Conservation (phyloP, 2,113 vertebrate species). For the Corydoras maculifer region DNA sequence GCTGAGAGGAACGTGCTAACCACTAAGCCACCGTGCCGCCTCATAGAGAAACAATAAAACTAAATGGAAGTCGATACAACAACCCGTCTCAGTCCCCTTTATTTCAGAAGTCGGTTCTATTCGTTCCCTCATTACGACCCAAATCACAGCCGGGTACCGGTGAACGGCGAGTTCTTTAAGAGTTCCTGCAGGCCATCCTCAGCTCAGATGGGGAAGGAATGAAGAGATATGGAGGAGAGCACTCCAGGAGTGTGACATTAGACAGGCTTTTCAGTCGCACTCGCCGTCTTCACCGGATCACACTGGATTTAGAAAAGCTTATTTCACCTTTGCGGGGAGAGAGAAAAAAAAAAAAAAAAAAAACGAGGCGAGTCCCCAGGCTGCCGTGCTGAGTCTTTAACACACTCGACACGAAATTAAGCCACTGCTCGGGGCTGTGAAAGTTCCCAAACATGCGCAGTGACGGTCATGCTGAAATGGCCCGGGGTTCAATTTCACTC, state of each 20-base stretch:
- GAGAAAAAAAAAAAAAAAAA: too few species aligned
- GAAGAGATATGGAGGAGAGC: neutral
- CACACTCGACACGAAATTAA: conserved; percentile 11
- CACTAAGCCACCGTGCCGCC: too few species aligned
- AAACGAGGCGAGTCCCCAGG: neutral
- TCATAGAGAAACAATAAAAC: too few species aligned
- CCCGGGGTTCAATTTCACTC: too few species aligned
- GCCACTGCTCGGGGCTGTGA: neutral
- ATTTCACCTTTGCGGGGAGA: neutral
- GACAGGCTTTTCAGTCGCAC: conserved; percentile 32
- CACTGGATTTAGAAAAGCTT: conserved; percentile 25
- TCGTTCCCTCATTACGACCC: conserved; percentile 3
- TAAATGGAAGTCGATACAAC: too few species aligned
- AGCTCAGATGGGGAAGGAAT: conserved; percentile 4
- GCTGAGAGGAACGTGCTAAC: too few species aligned
- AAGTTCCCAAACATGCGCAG: neutral
- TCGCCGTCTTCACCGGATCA: conserved; percentile 25
- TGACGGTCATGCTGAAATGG: neutral
- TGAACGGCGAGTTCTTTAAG: conserved; percentile 19
- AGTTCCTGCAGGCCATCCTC: conserved; percentile 24
- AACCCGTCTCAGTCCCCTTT: too few species aligned
- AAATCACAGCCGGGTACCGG: conserved; percentile 7
- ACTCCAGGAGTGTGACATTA: conserved; percentile 36
- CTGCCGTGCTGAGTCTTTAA: conserved; percentile 2
- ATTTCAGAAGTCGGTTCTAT: too few species aligned